phyloP scores from a whole-genome alignment of 2,113 vertebrate genomes.

The Mustelus asterias region DNA sequence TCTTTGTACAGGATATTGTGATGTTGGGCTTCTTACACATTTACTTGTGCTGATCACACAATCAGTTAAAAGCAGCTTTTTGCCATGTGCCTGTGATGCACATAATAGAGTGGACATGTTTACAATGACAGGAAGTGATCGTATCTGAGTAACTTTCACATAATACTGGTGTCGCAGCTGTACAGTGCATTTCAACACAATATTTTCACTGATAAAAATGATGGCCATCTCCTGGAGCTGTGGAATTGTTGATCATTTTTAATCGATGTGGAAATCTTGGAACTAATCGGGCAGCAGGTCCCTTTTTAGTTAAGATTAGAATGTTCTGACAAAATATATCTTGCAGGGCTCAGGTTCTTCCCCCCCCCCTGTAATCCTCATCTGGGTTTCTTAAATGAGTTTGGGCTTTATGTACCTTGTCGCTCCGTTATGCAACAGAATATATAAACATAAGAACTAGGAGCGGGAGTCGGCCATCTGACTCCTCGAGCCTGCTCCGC shows the following conservation, averaged over 20 bases:
- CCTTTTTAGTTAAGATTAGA: not conserved
- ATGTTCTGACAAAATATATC: not conserved
- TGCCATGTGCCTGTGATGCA: not conserved
- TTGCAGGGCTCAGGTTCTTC: not conserved
- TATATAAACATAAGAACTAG: not conserved
- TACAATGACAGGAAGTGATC: not conserved
- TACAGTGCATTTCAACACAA: not conserved
- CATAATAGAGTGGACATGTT: not conserved
- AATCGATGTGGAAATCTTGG: not conserved
- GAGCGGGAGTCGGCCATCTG: too few relatives aligned
- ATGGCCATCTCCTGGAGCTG: not conserved
- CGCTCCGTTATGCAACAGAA: not conserved
- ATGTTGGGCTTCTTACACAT: not conserved
- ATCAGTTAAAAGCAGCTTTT: not conserved
- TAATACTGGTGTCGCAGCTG: not conserved
- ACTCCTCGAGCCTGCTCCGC: too few relatives aligned
- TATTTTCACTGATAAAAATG: not conserved
- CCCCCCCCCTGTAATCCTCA: not conserved
- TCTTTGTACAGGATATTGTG: not conserved
- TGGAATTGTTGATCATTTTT: not conserved
- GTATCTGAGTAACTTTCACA: not conserved
- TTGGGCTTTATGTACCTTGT: not conserved
- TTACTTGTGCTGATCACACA: not conserved
- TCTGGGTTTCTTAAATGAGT: too few relatives aligned
- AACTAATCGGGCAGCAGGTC: not conserved